Base-by-base conservation (phyloP, 1,140 invertebrate species). In the Colletes latitarsis region DNA sequence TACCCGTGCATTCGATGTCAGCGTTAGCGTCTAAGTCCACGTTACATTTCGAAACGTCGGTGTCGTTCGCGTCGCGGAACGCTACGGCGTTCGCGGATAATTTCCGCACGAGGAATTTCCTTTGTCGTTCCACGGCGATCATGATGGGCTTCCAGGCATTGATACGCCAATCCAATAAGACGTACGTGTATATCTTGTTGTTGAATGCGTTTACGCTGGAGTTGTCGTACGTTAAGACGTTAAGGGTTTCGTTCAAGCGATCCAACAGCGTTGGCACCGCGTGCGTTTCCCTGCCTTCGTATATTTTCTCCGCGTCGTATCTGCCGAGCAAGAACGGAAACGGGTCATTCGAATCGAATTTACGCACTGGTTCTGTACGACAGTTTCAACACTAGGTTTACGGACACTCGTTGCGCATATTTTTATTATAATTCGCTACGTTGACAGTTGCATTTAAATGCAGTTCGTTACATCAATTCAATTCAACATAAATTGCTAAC, bases 181-280 rank as follows among this genome's bases (percentile, higher is more conserved):
- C 87, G 62, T 93, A 93, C 3, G 91, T 91, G 81, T 92, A 93
- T 84, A 93, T 92, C 68, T 93, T 93, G 66, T 93, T 93, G 72
- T 92, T 92, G 46, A 88, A 89, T 3, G 80, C 83, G 83, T 92
- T 92, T 70, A 92, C 87, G 52, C 86, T 92, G n/a, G 88, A 89
- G 82, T 93, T 92, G 66, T 91, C 91, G 68, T 84, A 83, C n/a
- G 81, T 89, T 30, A 93, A 71, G 39, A 93, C 88, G 46, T 89
- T 85, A 21, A 93, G 70, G 0, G 91, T 92, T 86, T 93, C 93
- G 60, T 91, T 90, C 19, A 93, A 67, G 62, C 82, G 88, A 55
- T 92, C 90, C 12, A 92, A 77, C 3, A 90, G 88, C 12, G 86
- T 88, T 67, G 90, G 86, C 15, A 77, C 80, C n/a, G 83, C 77